A percentile compares a stretch with the other conserved stretches of the same genome.
These are phyloP conservation scores for Ganaspis sp. DNA, from an alignment of 1,140 invertebrate genomes.

Conservation along the genomic window DNA sequence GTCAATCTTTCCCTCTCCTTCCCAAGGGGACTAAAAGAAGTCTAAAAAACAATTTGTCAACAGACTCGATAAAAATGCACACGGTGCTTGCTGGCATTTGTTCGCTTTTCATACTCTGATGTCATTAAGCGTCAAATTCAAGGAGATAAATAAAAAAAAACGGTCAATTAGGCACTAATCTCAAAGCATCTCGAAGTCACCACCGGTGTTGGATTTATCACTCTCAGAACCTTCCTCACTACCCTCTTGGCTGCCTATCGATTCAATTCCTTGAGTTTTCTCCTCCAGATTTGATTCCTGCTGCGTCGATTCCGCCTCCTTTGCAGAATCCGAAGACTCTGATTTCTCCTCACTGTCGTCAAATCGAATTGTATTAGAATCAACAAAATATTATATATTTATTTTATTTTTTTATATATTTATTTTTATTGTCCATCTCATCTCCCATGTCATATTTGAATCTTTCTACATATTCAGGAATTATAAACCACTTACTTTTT, in stretches of 20 bases:
- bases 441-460: no score
- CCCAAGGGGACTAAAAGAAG: not conserved
- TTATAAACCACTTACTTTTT: no score
- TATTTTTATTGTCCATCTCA: no score
- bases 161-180: conserved; percentile 35
- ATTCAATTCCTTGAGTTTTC: conserved; percentile 52
- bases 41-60: not conserved
- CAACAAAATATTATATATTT: no score
- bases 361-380: conserved; percentile 10
- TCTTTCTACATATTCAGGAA: no score
- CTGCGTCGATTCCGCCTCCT: conserved; percentile 52
- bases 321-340: conserved; percentile 52
- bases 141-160: not conserved
- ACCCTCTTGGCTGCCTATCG: conserved; percentile 65
- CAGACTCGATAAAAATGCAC: conserved; percentile 3
- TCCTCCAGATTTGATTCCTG: conserved; percentile 58
- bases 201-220: conserved; percentile 84
- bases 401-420: no score
- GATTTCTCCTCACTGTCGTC: conserved; percentile 47
- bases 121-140: not conserved
- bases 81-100: not conserved
- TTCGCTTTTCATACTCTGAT: not conserved
- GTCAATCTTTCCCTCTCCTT: not conserved
- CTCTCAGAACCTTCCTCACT: conserved; percentile 73
- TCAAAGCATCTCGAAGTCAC: conserved; percentile 85